Evolutionary conservation across 2,113 vertebrate species (phyloP).

Genomic region (Dasyprocta punctata): DNA sequence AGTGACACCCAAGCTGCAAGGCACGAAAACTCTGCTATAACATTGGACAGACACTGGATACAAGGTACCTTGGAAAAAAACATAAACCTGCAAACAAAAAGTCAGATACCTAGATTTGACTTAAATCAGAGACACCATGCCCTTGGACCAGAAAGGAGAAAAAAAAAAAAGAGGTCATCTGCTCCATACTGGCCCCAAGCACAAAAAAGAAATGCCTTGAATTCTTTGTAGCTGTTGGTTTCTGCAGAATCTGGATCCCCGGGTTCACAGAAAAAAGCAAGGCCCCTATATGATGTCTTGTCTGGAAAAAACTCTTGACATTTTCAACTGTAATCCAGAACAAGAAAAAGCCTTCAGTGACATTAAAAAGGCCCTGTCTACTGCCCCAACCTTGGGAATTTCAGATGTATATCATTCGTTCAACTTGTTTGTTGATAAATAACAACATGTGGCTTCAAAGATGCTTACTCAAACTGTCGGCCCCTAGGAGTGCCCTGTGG

Average conservation of each 20-base stretch:
- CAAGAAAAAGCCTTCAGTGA: background rate
- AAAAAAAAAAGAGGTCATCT: background rate
- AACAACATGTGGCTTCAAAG: too few species aligned
- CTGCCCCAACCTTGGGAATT: too few species aligned
- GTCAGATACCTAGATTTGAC: too few species aligned
- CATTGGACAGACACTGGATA: background rate
- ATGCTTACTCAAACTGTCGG: too few species aligned
- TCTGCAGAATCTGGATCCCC: background rate
- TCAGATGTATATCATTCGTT: too few species aligned
- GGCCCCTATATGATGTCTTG: too few species aligned
- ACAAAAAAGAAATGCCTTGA: background rate
- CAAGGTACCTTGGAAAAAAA: background rate
- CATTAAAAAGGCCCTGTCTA: background rate
- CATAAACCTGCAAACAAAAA: background rate
- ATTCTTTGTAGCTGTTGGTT: background rate
- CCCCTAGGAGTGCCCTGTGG: too few species aligned
- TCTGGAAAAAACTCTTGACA: too few species aligned
- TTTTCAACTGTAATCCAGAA: too few species aligned
- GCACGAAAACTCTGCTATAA: background rate
- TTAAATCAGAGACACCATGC: too few species aligned
- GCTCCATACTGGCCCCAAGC: background rate
- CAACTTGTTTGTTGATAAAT: too few species aligned
- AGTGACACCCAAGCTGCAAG: background rate
- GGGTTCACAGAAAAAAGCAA: background rate
- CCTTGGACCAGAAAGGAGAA: too few species aligned